These are phyloP conservation scores for Felis chaus DNA, from an alignment of 2,113 vertebrate genomes.

Conservation along the genomic window DNA sequence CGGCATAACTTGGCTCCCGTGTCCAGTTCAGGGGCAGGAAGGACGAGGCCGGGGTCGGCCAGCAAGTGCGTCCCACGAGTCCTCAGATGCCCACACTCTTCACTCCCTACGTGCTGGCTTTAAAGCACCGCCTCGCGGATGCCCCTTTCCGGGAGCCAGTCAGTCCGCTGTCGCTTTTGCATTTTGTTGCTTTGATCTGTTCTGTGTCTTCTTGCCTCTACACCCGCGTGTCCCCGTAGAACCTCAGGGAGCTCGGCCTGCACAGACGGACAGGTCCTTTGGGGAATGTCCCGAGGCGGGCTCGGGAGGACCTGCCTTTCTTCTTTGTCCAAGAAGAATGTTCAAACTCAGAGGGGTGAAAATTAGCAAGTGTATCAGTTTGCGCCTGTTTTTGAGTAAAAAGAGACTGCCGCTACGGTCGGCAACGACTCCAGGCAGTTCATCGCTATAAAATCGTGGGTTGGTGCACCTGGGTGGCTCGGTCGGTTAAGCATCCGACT, in stretches of 20 bases:
- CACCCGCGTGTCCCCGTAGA: neutral
- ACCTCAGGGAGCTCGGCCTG: neutral
- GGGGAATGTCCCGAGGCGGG: too few relatives aligned
- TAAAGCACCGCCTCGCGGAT: neutral
- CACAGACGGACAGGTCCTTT: neutral
- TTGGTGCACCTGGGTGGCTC: too few relatives aligned
- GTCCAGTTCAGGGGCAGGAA: neutral
- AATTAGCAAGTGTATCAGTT: neutral
- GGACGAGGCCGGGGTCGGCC: neutral
- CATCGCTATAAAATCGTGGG: neutral
- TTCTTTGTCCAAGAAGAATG: neutral
- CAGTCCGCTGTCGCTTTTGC: too few relatives aligned
- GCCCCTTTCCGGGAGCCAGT: neutral
- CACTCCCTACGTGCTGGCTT: neutral
- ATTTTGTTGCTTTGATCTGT: neutral
- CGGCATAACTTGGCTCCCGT: neutral
- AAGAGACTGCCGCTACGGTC: neutral
- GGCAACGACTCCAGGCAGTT: neutral
- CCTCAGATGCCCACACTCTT: accelerated
- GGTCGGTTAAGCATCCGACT: too few relatives aligned
- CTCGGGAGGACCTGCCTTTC: neutral
- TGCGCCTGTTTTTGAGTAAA: neutral
- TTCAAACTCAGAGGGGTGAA: neutral
- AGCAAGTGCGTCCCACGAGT: accelerated
- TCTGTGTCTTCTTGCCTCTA: neutral